phyloP scores from a whole-genome alignment of 2,797 vertebrate species.

The Neoniphon sammara region DNA sequence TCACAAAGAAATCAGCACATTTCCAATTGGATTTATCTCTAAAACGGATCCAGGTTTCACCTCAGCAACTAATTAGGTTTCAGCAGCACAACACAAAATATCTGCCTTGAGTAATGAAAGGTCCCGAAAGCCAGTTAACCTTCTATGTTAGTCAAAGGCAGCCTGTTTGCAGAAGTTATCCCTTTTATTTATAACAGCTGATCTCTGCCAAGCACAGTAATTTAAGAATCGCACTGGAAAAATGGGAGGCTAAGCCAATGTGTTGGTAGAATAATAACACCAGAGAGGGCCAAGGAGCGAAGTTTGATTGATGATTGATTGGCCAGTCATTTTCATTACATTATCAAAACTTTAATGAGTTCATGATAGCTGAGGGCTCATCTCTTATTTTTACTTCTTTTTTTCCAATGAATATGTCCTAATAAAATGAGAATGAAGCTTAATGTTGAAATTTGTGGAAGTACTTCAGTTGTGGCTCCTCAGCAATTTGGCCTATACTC shows the following conservation, averaged over 20 bases:
- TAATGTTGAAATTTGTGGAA: too few species aligned
- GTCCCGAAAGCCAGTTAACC: conserved; percentile 10
- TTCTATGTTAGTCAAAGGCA: conserved; percentile 17
- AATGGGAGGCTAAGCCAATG: conserved; percentile 33
- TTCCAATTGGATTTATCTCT: background rate
- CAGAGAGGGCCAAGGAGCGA: conserved; percentile 41
- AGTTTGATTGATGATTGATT: conserved; percentile 47
- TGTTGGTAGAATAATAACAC: conserved; percentile 47
- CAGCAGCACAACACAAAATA: background rate
- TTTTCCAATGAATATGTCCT: too few species aligned
- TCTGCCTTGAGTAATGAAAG: conserved; percentile 5
- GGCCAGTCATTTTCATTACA: conserved; percentile 43
- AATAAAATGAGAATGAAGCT: too few species aligned
- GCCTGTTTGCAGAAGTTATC: background rate
- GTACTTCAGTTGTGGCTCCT: too few species aligned
- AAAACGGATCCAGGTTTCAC: background rate
- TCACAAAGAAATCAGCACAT: background rate
- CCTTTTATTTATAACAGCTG: conserved; percentile 5
- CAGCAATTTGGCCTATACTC: too few species aligned
- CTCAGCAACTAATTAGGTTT: conserved; percentile 14
- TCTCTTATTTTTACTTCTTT: too few species aligned
- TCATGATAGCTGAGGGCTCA: too few species aligned
- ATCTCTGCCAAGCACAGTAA: conserved; percentile 33
- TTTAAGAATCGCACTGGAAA: conserved; percentile 9
- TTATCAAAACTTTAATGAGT: conserved; percentile 10